These are phyloP conservation scores for Sycophaga agraensis DNA, from an alignment of 1,140 invertebrate species.

Conservation along the genomic window DNA sequence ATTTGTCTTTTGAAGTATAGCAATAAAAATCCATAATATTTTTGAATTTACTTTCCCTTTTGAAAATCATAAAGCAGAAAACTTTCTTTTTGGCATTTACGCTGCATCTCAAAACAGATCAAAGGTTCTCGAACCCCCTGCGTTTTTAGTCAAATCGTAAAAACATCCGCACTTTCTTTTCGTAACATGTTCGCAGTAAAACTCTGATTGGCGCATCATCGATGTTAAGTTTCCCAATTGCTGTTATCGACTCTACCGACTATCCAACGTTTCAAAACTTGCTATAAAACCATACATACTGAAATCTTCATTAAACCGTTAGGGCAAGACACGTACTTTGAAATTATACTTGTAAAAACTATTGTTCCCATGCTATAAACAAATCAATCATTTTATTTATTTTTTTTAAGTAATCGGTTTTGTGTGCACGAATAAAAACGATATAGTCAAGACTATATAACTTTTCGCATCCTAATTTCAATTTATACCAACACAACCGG, in stretches of 20 bases:
- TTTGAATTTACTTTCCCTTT: neutral
- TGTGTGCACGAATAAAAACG: no score
- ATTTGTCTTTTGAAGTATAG: no score
- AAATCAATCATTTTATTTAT: no score
- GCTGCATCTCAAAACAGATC: neutral
- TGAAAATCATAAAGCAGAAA: neutral
- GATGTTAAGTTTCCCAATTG: neutral
- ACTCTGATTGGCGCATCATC: neutral
- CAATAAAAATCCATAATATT: no score
- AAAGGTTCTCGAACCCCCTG: neutral
- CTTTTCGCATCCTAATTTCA: no score
- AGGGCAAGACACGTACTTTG: no score
- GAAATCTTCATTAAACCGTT: no score
- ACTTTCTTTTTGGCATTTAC: neutral
- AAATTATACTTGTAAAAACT: no score
- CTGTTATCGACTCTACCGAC: neutral
- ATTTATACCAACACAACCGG: no score
- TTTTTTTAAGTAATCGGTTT: no score
- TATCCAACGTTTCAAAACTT: neutral
- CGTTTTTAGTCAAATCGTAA: neutral
- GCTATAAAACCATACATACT: neutral
- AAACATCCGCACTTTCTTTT: conserved; percentile 2
- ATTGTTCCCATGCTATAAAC: no score
- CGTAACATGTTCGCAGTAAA: neutral
- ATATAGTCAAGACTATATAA: no score